Evolutionary conservation across 2,888 invertebrate genomes (phyloP).

Genomic region (Poecilobothrus nobilitatus): DNA sequence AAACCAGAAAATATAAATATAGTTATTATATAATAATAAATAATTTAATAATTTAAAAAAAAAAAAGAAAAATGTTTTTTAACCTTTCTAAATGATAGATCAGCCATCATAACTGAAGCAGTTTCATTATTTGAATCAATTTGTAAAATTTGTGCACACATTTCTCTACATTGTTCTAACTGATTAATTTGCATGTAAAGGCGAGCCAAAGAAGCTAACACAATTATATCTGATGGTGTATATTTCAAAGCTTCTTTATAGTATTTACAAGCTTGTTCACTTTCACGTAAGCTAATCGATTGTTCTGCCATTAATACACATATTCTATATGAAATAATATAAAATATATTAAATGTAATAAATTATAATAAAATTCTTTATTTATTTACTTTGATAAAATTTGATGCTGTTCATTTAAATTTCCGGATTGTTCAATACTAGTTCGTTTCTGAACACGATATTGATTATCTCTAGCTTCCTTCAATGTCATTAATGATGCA

Average conservation of each 20-base stretch:
- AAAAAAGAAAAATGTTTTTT: constrained; percentile 11
- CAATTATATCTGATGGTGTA: constrained; percentile 64
- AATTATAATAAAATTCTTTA: neutral
- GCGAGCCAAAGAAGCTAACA: constrained; percentile 65
- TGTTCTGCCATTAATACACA: constrained; percentile 67
- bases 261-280: constrained; percentile 64
- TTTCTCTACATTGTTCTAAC: constrained; percentile 79
- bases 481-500: constrained; percentile 56
- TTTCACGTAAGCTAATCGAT: constrained; percentile 55
- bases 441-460: constrained; percentile 64
- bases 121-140: constrained; percentile 83
- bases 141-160: constrained; percentile 71
- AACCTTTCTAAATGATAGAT: constrained; percentile 80
- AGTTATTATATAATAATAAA: neutral
- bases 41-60: no score
- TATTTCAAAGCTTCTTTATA: constrained; percentile 82
- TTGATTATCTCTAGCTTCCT: constrained; percentile 68
- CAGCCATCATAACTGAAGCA: constrained; percentile 94
- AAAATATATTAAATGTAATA: neutral
- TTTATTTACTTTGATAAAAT: constrained; percentile 34
- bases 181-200: constrained; percentile 78
- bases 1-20: constrained; percentile 7
- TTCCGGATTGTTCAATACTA: constrained; percentile 50
- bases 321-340: constrained; percentile 44
- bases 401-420: constrained; percentile 34